phyloP scores from a whole-genome alignment of 2,888 invertebrate genomes.

The Aporophyla lueneburgensis region DNA sequence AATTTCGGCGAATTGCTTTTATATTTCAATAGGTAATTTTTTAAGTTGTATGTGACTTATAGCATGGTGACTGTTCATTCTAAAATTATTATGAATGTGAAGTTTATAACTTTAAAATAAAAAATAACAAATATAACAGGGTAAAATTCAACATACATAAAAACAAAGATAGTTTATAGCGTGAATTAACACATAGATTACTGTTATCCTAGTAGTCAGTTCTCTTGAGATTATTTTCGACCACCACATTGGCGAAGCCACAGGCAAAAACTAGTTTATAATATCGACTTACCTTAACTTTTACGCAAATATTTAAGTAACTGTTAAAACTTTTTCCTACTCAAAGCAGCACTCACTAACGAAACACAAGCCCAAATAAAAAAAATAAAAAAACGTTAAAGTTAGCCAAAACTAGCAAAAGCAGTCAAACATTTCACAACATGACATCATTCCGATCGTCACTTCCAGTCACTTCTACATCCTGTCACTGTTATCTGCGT shows the following conservation, averaged over 20 bases:
- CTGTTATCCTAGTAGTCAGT: too few species aligned
- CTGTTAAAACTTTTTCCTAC: neutral
- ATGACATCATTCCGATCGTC: conserved; percentile 24
- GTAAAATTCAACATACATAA: too few species aligned
- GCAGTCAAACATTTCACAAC: neutral
- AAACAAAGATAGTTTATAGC: too few species aligned
- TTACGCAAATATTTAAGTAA: neutral
- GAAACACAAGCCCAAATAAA: neutral
- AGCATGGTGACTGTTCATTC: neutral
- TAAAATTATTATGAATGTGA: too few species aligned
- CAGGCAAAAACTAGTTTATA: neutral
- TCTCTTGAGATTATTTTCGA: too few species aligned
- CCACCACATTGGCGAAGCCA: too few species aligned
- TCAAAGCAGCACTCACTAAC: neutral
- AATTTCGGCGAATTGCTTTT: neutral
- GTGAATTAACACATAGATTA: too few species aligned
- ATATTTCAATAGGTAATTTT: neutral
- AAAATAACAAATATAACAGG: too few species aligned
- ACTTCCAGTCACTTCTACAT: conserved; percentile 42
- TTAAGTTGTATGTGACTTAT: neutral
- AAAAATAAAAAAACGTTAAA: neutral
- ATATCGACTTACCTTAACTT: neutral
- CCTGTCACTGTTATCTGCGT: conserved; percentile 69
- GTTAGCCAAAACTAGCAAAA: neutral
- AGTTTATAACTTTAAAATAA: too few species aligned